Evolutionary conservation across 2,888 invertebrate species (phyloP).

Genomic region (Drosophila borealis): DNA sequence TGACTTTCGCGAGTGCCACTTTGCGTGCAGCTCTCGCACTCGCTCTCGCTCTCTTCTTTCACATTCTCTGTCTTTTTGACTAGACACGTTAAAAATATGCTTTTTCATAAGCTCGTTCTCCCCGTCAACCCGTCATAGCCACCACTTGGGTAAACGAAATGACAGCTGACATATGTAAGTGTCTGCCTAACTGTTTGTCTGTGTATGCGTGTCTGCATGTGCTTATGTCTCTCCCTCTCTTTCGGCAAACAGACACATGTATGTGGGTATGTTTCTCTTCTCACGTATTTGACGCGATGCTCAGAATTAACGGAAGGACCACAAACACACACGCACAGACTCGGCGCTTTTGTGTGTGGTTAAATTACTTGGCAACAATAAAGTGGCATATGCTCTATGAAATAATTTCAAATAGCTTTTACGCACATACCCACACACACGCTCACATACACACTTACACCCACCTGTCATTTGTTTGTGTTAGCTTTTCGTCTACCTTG

Average conservation of each 20-base stretch:
- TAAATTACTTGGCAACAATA: conserved; percentile 82
- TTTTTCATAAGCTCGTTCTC: conserved; percentile 52
- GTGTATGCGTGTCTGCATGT: conserved; percentile 13
- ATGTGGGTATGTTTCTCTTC: conserved; percentile 8
- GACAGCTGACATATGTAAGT: conserved; percentile 81
- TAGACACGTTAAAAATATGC: conserved; percentile 64
- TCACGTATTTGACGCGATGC: conserved; percentile 11
- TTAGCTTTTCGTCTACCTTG: conserved; percentile 15
- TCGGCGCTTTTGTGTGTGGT: conserved; percentile 53
- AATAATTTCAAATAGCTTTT: conserved; percentile 58
- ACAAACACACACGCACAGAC: background rate
- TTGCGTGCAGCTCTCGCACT: conserved; percentile 60
- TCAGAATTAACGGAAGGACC: conserved; percentile 40
- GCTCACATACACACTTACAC: conserved; percentile 19
- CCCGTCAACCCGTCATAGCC: conserved; percentile 15
- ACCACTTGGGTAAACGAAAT: conserved; percentile 65
- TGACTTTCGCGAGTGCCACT: conserved; percentile 79
- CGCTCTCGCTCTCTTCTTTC: conserved; percentile 7
- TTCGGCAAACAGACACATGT: conserved; percentile 2
- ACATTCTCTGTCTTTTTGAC: conserved; percentile 20
- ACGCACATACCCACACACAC: conserved; percentile 17
- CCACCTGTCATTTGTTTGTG: conserved; percentile 43
- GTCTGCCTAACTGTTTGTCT: conserved; percentile 59
- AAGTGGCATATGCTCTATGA: conserved; percentile 71
- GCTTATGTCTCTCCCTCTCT: conserved; percentile 11